Conservation (phyloP, 2,888 invertebrate genomes). For the Volucella inanis region DNA sequence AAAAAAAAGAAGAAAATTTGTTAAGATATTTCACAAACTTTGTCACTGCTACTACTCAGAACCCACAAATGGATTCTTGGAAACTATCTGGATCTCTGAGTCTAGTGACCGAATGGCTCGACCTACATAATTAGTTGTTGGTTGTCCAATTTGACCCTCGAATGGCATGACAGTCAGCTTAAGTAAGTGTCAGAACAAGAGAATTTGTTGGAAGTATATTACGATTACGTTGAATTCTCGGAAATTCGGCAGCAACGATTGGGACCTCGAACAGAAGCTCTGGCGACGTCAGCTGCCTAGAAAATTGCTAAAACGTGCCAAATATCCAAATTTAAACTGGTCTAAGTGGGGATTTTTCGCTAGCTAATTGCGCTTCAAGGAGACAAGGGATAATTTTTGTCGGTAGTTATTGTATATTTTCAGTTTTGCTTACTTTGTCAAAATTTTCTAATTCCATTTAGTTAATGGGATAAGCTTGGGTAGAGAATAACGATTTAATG, state of each 20-base stretch:
- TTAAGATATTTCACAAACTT: too few species aligned
- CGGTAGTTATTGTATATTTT: background rate
- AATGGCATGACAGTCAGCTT: background rate
- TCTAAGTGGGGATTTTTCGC: constrained; percentile 1
- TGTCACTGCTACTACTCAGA: constrained; percentile 9
- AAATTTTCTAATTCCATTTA: constrained; percentile 43
- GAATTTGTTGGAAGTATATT: background rate
- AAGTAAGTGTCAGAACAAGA: constrained; percentile 26
- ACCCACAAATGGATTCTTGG: constrained; percentile 38
- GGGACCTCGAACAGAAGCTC: background rate
- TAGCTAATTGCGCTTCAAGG: constrained; percentile 28
- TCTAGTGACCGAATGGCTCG: background rate
- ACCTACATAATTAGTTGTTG: constrained; percentile 45
- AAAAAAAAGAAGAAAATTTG: too few species aligned
- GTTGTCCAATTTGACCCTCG: constrained; percentile 3
- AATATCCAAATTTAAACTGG: constrained; percentile 27
- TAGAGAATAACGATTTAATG: constrained; percentile 6
- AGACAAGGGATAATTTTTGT: constrained; percentile 28
- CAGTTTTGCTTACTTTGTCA: background rate
- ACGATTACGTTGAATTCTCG: background rate
- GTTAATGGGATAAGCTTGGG: constrained; percentile 44
- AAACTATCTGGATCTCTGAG: constrained; percentile 21
- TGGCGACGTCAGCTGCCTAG: constrained; percentile 9
- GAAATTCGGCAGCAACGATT: constrained; percentile 2
- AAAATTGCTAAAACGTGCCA: constrained; percentile 40